These are phyloP conservation scores for Yponomeuta evonymella DNA, from an alignment of 2,888 invertebrate species.

Conservation along the genomic window DNA sequence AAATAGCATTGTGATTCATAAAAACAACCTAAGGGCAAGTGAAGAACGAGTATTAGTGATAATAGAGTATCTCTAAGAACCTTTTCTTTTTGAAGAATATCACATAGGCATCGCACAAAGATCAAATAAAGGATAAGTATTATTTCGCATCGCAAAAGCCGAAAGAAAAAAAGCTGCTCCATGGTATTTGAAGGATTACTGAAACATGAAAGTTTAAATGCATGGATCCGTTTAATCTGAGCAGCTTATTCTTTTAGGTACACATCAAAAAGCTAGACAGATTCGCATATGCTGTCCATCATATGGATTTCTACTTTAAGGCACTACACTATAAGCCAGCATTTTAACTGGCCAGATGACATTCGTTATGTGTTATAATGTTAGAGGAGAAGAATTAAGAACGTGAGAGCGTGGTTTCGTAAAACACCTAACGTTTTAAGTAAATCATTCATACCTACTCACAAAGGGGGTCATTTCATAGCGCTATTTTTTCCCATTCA, in stretches of 20 bases:
- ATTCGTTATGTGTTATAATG: slow-evolving; percentile 4
- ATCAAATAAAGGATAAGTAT: too few species aligned
- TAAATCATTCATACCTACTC: not conserved
- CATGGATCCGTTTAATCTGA: too few species aligned
- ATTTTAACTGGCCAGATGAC: slow-evolving; percentile 35
- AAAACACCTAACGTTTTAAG: slow-evolving; percentile 51
- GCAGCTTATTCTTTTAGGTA: too few species aligned
- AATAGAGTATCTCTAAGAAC: not conserved
- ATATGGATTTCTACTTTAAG: too few species aligned
- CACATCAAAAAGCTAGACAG: too few species aligned
- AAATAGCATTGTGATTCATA: not conserved
- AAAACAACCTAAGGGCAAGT: not conserved
- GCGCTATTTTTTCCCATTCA: slow-evolving; percentile 56
- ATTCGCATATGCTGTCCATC: too few species aligned
- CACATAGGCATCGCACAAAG: too few species aligned
- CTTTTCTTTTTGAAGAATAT: not conserved
- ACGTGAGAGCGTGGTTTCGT: slow-evolving; percentile 64
- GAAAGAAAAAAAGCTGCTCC: too few species aligned
- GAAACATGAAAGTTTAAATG: too few species aligned
- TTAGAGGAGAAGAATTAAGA: slow-evolving; percentile 10
- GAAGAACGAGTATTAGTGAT: not conserved
- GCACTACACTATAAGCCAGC: slow-evolving; percentile 14
- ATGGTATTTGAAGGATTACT: too few species aligned
- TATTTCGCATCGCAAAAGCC: too few species aligned
- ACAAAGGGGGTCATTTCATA: slow-evolving; percentile 50